phyloP scores from a whole-genome alignment of 1,140 invertebrate genomes.

The Drosophila tristis region DNA sequence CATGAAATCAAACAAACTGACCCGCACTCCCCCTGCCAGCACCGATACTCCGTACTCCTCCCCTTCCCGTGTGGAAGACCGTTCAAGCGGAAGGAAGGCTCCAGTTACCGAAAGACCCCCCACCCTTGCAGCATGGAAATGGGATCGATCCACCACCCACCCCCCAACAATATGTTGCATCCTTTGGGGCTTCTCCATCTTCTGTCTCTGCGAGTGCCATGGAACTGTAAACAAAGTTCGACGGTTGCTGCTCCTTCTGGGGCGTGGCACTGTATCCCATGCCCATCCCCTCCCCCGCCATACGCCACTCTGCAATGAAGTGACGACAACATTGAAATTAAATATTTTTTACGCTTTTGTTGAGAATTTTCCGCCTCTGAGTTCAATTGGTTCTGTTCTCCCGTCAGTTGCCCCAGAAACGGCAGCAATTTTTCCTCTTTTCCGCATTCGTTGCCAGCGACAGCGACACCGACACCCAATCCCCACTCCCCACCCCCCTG shows the following conservation, averaged over 20 bases:
- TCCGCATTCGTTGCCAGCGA: too few relatives aligned
- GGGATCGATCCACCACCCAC: too few relatives aligned
- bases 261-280: too few relatives aligned
- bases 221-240: conserved; percentile 48
- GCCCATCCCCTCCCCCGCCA: too few relatives aligned
- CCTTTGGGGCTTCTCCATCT: conserved; percentile 21
- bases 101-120: neutral
- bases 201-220: neutral
- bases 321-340: conserved; percentile 76
- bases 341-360: conserved; percentile 72
- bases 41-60: too few relatives aligned
- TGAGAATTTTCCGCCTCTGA: conserved; percentile 58
- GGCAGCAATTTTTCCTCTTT: conserved; percentile 53
- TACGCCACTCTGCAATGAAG: conserved; percentile 45
- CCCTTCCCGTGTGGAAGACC: too few relatives aligned
- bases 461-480: neutral
- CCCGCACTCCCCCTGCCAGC: conserved; percentile 16
- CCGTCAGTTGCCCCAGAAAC: conserved; percentile 52
- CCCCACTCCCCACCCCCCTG: neutral
- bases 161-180: conserved; percentile 19
- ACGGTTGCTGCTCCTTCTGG: neutral
- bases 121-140: conserved; percentile 6
- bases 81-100: conserved; percentile 56
- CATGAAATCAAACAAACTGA: conserved; percentile 74
- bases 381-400: conserved; percentile 39